phyloP scores from a whole-genome alignment of 2,113 vertebrate species.

The Diadophis punctatus region DNA sequence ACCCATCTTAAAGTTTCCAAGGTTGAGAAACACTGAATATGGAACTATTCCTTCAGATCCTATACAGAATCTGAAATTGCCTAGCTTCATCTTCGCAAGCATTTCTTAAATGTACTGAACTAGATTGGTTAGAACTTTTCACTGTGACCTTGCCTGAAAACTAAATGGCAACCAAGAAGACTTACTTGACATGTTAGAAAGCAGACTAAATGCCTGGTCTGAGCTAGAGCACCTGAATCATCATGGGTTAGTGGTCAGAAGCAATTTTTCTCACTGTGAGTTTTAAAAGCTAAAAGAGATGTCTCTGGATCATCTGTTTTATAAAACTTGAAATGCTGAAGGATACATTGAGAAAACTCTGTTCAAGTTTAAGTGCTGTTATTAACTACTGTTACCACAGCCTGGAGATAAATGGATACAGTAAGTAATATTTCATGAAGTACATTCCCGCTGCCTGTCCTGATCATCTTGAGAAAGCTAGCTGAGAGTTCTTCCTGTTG shows the following conservation, averaged over 20 bases:
- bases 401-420: not conserved
- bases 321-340: not conserved
- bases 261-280: not conserved
- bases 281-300: not conserved
- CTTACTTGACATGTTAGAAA: not conserved
- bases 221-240: not conserved
- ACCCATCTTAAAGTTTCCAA: not conserved
- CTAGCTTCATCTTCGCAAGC: not conserved
- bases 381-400: not conserved
- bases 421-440: not conserved
- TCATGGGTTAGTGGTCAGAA: not conserved
- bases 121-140: not conserved
- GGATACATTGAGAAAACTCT: not conserved
- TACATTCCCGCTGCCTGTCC: not conserved
- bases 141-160: not conserved
- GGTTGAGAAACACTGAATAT: not conserved
- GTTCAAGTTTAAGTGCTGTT: not conserved
- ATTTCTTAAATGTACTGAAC: not conserved
- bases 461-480: not conserved
- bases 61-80: not conserved
- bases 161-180: not conserved
- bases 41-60: not conserved
- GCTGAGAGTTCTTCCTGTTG: not conserved
- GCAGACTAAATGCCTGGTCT: not conserved
- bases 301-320: not conserved